phyloP scores from a whole-genome alignment of 2,888 invertebrate species.

The Pteria penguin region DNA sequence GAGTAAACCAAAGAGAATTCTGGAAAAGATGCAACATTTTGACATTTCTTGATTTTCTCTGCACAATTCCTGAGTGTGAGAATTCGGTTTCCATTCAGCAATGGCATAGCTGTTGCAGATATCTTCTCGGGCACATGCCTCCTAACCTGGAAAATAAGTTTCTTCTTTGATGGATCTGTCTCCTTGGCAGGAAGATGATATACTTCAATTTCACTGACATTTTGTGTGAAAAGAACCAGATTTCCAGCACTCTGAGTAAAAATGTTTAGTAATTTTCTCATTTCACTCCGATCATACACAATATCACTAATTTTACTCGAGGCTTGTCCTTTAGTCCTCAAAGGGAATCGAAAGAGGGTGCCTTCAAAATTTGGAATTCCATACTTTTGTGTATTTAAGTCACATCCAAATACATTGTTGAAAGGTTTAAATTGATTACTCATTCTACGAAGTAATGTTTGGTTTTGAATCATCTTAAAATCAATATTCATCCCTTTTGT shows the following conservation, averaged over 20 bases:
- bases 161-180: conserved; percentile 8
- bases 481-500: neutral
- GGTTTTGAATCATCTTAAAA: conserved; percentile 36
- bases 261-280: conserved; percentile 62
- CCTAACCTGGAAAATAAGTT: conserved; percentile 1
- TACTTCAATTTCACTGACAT: conserved; percentile 62
- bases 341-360: conserved; percentile 75
- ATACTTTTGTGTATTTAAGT: conserved; percentile 23
- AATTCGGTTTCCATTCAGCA: neutral
- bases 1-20: neutral
- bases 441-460: conserved; percentile 42
- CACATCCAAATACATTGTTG: conserved; percentile 63
- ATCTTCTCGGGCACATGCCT: neutral
- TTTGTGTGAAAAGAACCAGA: conserved; percentile 75
- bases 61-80: neutral
- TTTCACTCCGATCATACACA: conserved; percentile 63
- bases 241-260: conserved; percentile 62
- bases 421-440: conserved; percentile 68
- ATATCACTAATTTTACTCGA: conserved; percentile 68
- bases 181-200: conserved; percentile 59
- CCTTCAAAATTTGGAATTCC: conserved; percentile 52
- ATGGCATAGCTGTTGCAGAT: neutral
- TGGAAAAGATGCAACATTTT: neutral
- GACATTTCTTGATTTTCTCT: neutral
- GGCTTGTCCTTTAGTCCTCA: conserved; percentile 68